Conservation (phyloP, 2,113 vertebrate genomes). For the Tympanuchus pallidicinctus region DNA sequence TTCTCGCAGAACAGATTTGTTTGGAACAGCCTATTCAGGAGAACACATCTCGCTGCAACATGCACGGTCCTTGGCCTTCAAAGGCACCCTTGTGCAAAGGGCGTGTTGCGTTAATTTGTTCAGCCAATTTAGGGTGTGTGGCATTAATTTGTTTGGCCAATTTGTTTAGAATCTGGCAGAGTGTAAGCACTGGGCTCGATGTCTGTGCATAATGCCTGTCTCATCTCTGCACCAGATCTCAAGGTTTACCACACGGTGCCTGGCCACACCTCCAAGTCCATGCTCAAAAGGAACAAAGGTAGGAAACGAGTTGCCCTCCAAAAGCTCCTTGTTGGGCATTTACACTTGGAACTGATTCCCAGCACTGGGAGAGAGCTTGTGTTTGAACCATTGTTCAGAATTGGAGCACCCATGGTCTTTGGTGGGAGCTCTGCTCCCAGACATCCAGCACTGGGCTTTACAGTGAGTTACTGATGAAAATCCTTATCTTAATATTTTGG, state of each 20-base stretch:
- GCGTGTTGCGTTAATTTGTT: constrained; percentile 74
- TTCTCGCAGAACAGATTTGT: constrained; percentile 14
- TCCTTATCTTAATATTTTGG: background rate
- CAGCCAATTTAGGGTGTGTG: constrained; percentile 70
- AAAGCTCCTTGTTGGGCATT: background rate
- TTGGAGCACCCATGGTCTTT: background rate
- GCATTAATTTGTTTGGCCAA: constrained; percentile 73
- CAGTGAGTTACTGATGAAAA: background rate
- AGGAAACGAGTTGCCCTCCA: background rate
- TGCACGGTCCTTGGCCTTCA: constrained; percentile 42
- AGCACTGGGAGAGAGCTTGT: background rate
- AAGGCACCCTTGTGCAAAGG: constrained; percentile 57
- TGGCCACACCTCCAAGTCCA: constrained; percentile 7
- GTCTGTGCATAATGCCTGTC: constrained; percentile 38
- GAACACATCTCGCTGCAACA: constrained; percentile 20
- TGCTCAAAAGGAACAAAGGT: constrained; percentile 12
- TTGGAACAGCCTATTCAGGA: constrained; percentile 39
- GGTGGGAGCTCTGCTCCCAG: background rate
- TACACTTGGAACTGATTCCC: background rate
- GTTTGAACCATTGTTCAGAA: background rate
- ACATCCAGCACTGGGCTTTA: background rate
- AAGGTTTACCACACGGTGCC: constrained; percentile 8
- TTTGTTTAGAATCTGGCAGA: constrained; percentile 73
- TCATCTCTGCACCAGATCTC: constrained; percentile 49
- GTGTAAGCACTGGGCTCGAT: constrained; percentile 3